Percentiles rank a stretch among this genome's conserved stretches.
phyloP scores from a whole-genome alignment of 2,113 vertebrate species.

The Fulica atra region DNA sequence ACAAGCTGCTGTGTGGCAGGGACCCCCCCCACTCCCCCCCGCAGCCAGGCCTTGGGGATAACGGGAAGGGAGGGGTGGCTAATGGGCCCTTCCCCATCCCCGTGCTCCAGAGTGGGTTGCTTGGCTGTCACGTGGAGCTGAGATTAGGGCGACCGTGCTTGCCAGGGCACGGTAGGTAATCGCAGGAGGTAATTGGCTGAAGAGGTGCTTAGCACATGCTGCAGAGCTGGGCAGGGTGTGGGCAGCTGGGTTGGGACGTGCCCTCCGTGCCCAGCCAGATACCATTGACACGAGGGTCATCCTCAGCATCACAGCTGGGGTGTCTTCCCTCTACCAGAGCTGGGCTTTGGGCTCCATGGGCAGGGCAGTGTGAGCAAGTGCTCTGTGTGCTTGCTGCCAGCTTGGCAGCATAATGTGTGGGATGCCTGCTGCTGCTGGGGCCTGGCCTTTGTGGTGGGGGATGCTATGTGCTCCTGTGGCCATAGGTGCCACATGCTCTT shows the following conservation, averaged over 20 bases:
- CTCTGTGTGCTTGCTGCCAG: background rate
- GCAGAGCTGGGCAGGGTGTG: background rate
- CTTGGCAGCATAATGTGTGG: background rate
- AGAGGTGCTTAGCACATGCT: background rate
- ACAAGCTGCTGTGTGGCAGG: background rate
- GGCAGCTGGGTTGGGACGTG: background rate
- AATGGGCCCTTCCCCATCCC: background rate
- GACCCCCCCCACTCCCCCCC: background rate
- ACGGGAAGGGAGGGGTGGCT: background rate
- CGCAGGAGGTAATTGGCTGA: background rate
- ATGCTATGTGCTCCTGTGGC: background rate
- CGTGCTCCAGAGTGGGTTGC: rapidly evolving
- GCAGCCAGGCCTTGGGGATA: background rate
- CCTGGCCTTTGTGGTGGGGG: background rate
- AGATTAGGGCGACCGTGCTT: background rate
- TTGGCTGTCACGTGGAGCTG: background rate
- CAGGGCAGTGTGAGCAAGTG: background rate
- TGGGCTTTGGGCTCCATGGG: rapidly evolving
- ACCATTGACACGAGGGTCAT: background rate
- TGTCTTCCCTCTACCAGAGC: background rate
- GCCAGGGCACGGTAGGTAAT: background rate
- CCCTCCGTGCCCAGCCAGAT: background rate
- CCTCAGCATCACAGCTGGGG: rapidly evolving
- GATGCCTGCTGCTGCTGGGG: background rate
- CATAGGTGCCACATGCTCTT: rapidly evolving